phyloP scores from a whole-genome alignment of 35 echinoderm and acorn worm species.

The Heliocidaris erythrogramma region DNA sequence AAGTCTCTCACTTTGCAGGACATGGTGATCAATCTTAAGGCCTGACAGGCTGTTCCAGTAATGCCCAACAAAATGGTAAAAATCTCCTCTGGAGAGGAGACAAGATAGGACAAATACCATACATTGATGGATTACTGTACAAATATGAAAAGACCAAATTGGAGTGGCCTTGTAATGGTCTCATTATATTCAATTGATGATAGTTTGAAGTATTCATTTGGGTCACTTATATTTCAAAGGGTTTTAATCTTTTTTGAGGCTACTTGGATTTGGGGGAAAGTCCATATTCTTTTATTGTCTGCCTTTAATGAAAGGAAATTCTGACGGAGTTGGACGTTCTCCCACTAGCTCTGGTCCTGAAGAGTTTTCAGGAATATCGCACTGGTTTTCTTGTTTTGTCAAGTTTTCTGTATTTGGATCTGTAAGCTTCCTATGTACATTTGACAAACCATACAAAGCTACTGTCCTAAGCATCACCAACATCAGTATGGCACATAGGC shows the following conservation, averaged over 20 bases:
- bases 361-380: neutral
- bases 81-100: neutral
- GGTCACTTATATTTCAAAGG: neutral
- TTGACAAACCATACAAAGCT: neutral
- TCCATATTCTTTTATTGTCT: neutral
- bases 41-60: neutral
- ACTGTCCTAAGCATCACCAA: neutral
- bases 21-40: neutral
- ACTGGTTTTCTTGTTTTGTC: neutral
- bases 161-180: neutral
- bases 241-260: neutral
- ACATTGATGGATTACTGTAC: neutral
- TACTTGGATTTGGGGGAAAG: neutral
- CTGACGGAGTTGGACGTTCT: neutral
- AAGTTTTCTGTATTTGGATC: neutral
- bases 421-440: neutral
- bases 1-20: neutral
- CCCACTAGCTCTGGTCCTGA: neutral
- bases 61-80: neutral
- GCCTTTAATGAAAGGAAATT: neutral
- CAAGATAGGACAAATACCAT: neutral
- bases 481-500: neutral
- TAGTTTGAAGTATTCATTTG: neutral
- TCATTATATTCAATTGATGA: neutral
- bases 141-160: conserved; percentile 6